These are phyloP conservation scores for Premnoplex brunnescens DNA, from an alignment of 2,797 vertebrate species.

Conservation along the genomic window DNA sequence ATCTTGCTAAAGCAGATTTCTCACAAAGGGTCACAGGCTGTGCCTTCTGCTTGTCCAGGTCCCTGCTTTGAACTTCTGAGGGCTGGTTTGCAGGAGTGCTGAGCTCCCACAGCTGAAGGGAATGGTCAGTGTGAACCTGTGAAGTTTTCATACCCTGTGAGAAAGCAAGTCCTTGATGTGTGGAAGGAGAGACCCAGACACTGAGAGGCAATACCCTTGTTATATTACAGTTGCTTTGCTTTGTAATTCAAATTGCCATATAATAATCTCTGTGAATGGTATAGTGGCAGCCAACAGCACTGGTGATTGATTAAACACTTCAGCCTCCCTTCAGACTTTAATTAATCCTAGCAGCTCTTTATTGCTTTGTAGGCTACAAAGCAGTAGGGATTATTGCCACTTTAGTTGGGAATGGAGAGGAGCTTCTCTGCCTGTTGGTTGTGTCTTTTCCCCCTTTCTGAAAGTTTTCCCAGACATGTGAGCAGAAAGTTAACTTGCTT, in stretches of 20 bases:
- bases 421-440: not conserved
- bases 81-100: not conserved
- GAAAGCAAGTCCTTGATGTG: not conserved
- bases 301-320: conserved; percentile 56
- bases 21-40: not conserved
- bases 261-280: not conserved
- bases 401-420: not conserved
- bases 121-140: not conserved
- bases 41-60: not conserved
- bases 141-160: not conserved
- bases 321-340: conserved; percentile 28
- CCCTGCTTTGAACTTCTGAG: not conserved
- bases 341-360: conserved; percentile 48
- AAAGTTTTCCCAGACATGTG: not conserved
- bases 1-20: not conserved
- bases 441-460: not conserved
- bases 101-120: not conserved
- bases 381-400: not conserved
- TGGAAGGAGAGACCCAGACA: not conserved
- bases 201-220: not conserved
- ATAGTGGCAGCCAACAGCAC: not conserved
- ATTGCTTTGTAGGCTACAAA: conserved; percentile 19
- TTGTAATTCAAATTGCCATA: not conserved
- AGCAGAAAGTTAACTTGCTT: not conserved
- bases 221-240: not conserved